Conservation (phyloP, 2,113 vertebrate genomes). For the Callipepla squamata region DNA sequence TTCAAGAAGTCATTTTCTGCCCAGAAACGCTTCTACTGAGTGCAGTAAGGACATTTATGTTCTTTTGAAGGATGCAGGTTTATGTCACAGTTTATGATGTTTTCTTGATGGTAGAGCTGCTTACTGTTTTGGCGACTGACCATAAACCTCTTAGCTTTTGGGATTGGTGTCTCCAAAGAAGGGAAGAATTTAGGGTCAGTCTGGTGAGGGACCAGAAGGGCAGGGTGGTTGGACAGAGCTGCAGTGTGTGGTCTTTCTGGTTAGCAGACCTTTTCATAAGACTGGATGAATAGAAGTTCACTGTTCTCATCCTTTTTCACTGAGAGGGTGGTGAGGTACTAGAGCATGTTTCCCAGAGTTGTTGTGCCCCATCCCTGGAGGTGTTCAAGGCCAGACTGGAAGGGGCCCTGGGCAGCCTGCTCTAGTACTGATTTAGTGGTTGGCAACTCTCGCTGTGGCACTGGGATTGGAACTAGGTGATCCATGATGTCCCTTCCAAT, state of each 20-base stretch:
- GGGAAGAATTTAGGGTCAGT: not conserved
- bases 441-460: too few relatives aligned
- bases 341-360: too few relatives aligned
- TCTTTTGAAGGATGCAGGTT: not conserved
- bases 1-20: not conserved
- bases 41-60: not conserved
- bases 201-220: not conserved
- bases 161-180: not conserved
- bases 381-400: too few relatives aligned
- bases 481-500: too few relatives aligned
- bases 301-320: not conserved
- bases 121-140: not conserved
- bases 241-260: not conserved
- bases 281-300: not conserved
- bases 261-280: not conserved
- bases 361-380: too few relatives aligned
- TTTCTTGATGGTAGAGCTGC: not conserved
- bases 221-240: not conserved
- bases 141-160: not conserved
- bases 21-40: not conserved
- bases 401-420: too few relatives aligned
- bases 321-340: too few relatives aligned
- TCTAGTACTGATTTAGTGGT: too few relatives aligned
- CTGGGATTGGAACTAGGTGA: too few relatives aligned
- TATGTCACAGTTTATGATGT: not conserved